Evolutionary conservation across 2,888 invertebrate genomes (phyloP).

Genomic region (Netelia melanura): DNA sequence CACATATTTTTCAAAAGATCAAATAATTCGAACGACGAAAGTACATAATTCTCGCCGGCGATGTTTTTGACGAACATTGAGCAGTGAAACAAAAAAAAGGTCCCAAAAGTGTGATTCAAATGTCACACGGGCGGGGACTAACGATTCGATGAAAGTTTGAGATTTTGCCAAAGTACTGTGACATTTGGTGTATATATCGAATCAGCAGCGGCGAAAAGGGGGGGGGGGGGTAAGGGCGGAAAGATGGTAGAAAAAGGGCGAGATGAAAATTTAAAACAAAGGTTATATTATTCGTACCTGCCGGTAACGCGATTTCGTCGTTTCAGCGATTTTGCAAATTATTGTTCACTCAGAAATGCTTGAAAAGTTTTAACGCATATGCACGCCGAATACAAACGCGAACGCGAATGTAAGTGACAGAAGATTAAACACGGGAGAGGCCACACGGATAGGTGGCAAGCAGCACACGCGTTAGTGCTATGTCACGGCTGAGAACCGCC

Average conservation of each 20-base stretch:
- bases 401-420: not conserved
- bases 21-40: not conserved
- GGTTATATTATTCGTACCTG: not conserved
- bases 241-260: constrained; percentile 15
- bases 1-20: not conserved
- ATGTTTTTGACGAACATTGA: not conserved
- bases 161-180: constrained; percentile 49
- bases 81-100: not conserved
- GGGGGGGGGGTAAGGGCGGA: constrained; percentile 8
- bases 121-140: constrained; percentile 7
- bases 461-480: constrained; percentile 26
- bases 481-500: not conserved
- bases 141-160: constrained; percentile 58
- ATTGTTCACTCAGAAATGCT: too few relatives aligned
- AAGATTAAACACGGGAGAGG: not conserved
- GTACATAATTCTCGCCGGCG: not conserved
- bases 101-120: not conserved
- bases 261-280: not conserved
- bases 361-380: not conserved
- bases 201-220: not conserved
- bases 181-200: constrained; percentile 26
- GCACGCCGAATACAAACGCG: not conserved
- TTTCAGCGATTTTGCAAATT: not conserved
- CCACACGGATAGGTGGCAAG: constrained; percentile 11
- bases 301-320: not conserved